These are phyloP conservation scores for Protophormia terraenovae DNA, from an alignment of 2,888 invertebrate genomes.

Conservation along the genomic window DNA sequence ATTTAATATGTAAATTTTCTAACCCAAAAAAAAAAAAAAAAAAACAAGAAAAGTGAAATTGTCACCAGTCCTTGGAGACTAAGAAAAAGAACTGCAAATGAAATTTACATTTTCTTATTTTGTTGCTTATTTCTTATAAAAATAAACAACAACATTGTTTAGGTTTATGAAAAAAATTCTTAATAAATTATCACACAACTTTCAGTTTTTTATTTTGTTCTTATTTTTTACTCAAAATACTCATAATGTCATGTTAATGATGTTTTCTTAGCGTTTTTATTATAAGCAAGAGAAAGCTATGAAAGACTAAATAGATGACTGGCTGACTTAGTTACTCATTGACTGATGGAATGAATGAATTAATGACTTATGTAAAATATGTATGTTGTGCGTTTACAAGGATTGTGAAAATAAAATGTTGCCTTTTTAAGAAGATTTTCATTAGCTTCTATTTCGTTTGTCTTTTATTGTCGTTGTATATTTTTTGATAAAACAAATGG, in stretches of 20 bases:
- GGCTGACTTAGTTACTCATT: not conserved
- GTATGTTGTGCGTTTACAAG: not conserved
- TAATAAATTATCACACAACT: conserved; percentile 31
- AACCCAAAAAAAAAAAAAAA: not conserved
- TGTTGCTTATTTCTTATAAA: not conserved
- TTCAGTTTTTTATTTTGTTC: not conserved
- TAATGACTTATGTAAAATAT: not conserved
- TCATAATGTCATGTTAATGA: conserved; percentile 36
- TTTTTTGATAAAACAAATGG: too few species aligned
- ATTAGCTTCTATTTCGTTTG: not conserved
- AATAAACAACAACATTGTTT: not conserved
- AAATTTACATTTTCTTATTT: not conserved
- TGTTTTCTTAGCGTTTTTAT: not conserved
- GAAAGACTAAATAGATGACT: not conserved
- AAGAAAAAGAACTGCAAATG: not conserved
- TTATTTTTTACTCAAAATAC: not conserved
- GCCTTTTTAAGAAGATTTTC: not conserved
- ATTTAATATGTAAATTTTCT: conserved; percentile 14
- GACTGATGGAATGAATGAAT: too few species aligned
- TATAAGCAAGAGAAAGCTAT: not conserved
- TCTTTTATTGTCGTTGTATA: not conserved
- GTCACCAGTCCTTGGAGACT: not conserved
- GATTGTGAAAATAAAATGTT: not conserved
- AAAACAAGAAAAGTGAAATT: not conserved
- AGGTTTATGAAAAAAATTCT: not conserved